These are phyloP conservation scores for Piezodorus guildinii DNA, from an alignment of 1,140 invertebrate genomes.

Conservation along the genomic window DNA sequence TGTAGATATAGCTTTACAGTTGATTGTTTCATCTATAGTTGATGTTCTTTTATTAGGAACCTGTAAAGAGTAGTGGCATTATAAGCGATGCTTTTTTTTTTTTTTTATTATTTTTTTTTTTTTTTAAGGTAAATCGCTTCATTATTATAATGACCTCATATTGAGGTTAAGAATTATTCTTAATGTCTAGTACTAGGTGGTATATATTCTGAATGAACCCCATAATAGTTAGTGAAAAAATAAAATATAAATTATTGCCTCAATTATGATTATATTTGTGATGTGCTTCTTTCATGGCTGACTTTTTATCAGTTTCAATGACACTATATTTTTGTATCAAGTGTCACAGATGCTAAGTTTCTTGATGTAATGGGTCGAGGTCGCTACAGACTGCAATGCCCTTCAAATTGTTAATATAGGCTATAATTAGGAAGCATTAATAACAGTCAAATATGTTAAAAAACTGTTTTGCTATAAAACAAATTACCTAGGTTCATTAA, in stretches of 20 bases:
- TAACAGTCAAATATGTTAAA: conserved; percentile 16
- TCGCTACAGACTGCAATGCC: neutral
- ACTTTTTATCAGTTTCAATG: neutral
- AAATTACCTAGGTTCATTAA: too few relatives aligned
- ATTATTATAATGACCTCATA: conserved; percentile 3
- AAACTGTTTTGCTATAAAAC: conserved; percentile 12
- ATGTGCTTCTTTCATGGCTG: conserved; percentile 11
- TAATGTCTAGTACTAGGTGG: neutral
- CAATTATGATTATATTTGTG: conserved; percentile 9
- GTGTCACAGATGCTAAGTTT: neutral
- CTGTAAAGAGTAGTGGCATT: neutral
- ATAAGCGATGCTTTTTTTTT: neutral
- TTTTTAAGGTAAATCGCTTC: neutral
- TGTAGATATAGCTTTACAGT: neutral
- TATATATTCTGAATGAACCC: neutral
- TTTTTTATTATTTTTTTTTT: neutral
- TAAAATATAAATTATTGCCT: neutral
- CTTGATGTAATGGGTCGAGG: neutral
- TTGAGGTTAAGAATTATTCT: conserved; percentile 11
- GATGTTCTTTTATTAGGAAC: neutral
- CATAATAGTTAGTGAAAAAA: neutral
- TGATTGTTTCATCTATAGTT: neutral
- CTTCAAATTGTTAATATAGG: neutral
- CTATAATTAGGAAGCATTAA: conserved; percentile 3
- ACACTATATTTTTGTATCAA: neutral